A percentile compares a stretch with the other conserved stretches of the same genome.
phyloP scores from a whole-genome alignment of 2,888 invertebrate genomes.

The Sialis lutaria region DNA sequence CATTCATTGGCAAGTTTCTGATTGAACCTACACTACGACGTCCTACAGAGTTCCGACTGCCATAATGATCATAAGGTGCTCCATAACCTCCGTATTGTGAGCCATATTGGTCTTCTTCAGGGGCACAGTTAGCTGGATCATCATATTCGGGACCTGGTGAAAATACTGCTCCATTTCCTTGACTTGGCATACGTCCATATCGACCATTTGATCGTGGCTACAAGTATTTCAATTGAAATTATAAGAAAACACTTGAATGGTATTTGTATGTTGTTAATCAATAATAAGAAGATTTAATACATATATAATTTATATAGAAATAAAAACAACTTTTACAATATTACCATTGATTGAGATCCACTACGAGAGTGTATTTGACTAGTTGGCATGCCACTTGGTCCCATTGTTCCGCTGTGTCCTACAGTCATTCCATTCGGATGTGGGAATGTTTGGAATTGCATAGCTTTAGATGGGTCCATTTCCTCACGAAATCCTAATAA shows the following conservation, averaged over 20 bases:
- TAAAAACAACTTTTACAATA: conserved; percentile 13
- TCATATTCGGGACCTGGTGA: conserved; percentile 79
- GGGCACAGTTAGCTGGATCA: conserved; percentile 82
- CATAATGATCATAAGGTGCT: conserved; percentile 79
- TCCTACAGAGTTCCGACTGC: conserved; percentile 57
- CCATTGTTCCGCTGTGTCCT: conserved; percentile 66
- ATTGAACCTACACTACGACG: conserved; percentile 40
- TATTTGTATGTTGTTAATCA: background rate
- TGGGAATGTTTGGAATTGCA: conserved; percentile 78
- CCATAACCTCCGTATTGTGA: conserved; percentile 58
- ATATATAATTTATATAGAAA: background rate
- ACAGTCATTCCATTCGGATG: conserved; percentile 45
- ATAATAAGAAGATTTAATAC: background rate
- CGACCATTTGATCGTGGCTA: conserved; percentile 50
- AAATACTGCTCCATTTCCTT: conserved; percentile 68
- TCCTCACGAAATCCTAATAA: conserved; percentile 87
- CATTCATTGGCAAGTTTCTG: conserved; percentile 36
- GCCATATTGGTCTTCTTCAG: conserved; percentile 82
- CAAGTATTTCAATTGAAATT: conserved; percentile 1
- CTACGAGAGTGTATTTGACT: conserved; percentile 68
- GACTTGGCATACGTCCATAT: conserved; percentile 39
- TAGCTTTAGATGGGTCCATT: conserved; percentile 83
- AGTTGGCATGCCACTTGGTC: conserved; percentile 57
- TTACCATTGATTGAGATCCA: conserved; percentile 77
- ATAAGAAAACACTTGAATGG: conserved; percentile 4